Conservation (phyloP, 2,888 invertebrate genomes). For the Thysanoteuthis rhombus region DNA sequence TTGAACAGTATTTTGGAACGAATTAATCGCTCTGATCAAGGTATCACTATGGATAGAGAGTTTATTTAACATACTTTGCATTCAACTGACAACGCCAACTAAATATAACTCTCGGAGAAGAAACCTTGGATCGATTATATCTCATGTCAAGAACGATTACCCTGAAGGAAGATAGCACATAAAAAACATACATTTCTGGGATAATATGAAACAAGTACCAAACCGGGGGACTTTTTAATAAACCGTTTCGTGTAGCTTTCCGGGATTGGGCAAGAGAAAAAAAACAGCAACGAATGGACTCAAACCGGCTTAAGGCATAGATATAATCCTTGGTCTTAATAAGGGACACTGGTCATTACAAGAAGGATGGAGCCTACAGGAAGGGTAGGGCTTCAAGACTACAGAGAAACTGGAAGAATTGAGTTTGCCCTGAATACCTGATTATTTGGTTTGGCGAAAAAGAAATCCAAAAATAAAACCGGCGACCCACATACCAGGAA, state of each 20-base stretch:
- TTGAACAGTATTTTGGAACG: too few species aligned
- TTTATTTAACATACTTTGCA: neutral
- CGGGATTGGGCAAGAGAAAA: neutral
- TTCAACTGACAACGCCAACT: neutral
- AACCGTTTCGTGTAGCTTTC: neutral
- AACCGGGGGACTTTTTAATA: neutral
- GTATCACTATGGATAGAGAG: neutral
- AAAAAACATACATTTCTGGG: neutral
- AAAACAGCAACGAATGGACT: neutral
- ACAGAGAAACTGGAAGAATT: neutral
- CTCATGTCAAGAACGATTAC: neutral
- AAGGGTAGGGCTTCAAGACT: neutral
- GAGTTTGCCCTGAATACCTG: neutral
- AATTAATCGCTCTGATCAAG: too few species aligned
- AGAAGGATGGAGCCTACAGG: neutral
- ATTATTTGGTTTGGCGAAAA: neutral
- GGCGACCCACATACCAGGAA: neutral
- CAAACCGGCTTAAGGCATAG: neutral
- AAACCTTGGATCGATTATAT: neutral
- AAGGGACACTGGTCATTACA: neutral
- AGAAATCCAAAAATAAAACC: neutral
- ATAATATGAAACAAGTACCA: neutral
- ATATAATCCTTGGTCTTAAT: neutral
- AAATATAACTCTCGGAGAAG: neutral
- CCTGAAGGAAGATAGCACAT: neutral